These are phyloP conservation scores for Hydrochoerus hydrochaeris DNA, from an alignment of 2,113 vertebrate species.

Conservation along the genomic window DNA sequence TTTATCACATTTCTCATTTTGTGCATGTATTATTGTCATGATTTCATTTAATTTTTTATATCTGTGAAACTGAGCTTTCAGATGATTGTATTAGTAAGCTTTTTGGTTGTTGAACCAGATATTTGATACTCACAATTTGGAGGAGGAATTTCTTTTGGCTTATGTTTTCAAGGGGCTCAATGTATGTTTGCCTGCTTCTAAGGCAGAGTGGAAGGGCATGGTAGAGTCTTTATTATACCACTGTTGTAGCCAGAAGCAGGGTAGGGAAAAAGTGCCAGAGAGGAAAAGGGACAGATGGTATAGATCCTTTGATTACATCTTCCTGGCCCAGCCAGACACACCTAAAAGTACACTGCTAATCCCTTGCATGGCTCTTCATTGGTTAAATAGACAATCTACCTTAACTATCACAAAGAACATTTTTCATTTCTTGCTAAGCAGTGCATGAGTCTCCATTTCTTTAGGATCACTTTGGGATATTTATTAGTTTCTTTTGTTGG, in stretches of 20 bases:
- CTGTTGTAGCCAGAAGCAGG: neutral
- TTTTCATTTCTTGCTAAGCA: neutral
- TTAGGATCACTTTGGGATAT: neutral
- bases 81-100: neutral
- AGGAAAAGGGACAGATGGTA: neutral
- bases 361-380: neutral
- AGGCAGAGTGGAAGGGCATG: neutral
- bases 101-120: neutral
- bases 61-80: neutral
- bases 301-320: neutral
- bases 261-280: neutral
- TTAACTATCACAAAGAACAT: neutral
- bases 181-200: neutral
- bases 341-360: neutral
- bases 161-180: neutral
- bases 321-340: neutral
- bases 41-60: neutral
- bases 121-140: neutral
- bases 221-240: neutral
- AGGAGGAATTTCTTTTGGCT: neutral
- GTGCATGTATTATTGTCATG: neutral
- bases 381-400: neutral
- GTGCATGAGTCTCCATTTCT: neutral
- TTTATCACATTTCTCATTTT: neutral
- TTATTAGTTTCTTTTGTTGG: constrained; percentile 2